Base-by-base conservation (phyloP, 1,140 invertebrate genomes). In the Zaprionus inermis region DNA sequence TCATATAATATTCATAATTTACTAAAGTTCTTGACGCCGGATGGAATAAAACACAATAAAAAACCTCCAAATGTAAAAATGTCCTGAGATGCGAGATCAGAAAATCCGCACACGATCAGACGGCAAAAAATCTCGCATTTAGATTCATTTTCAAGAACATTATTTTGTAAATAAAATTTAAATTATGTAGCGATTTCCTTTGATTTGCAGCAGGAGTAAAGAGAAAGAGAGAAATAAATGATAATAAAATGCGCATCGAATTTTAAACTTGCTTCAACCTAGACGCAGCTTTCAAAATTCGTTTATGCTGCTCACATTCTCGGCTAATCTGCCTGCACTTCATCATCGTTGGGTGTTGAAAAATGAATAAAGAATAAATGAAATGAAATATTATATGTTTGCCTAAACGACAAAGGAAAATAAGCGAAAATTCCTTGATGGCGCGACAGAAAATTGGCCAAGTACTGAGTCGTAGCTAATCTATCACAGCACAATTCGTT, bases 301-400 rank as follows among this genome's bases (percentile, higher is more conserved):
- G 46, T 52, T 63, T 46, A 63, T 52, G 7, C 30, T 22, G 46
- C 30, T 18, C 16, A 34, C 38, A 44, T 3, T 44, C n/a, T 16
- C 6, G 0, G n/a, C n/a, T 10, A 16, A 16, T 44, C 38, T 44
- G 38, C n/a, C n/a, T 44, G 38, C 38, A 44, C 63, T 59, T 58
- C 67, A 55, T 71, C 51, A 72, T 65, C 44, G 46, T 55, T 55
- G 38, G 38, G 22, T 20, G 51, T 16, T 38, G 18, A 16, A 54
- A 70, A 79, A 81, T 81, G 55, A 69, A 69, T 81, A 77, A 80
- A 55, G 72, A 71, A 76, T 79, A 72, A 46, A 57, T 77, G 58
- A 73, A 69, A 57, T 72, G 20, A 22, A 22, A 55, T 64, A 44
- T 44, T 16, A 16, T 52, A 73, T 59, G 56, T 80, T 14, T 41